Evolutionary conservation across 2,797 vertebrate species (phyloP), one percentile per base, ranked within the genome.

Genomic region (Brotula barbata): DNA sequence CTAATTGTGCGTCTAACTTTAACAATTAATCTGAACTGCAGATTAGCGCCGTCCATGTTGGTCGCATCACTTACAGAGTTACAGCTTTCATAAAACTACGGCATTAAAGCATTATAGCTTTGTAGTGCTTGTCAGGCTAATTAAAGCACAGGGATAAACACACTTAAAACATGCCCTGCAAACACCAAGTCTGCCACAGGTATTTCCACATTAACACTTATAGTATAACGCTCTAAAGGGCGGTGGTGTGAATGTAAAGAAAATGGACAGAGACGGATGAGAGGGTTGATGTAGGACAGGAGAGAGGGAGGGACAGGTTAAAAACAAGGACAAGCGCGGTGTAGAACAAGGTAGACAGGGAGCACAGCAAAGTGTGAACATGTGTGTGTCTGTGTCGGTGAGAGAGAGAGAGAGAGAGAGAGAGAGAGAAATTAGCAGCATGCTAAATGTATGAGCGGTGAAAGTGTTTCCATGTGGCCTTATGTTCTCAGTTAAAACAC

Each of bases 381-480:
- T n/a, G n/a, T n/a, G n/a, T n/a, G n/a, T n/a, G n/a, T n/a, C n/a
- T n/a, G n/a, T n/a, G n/a, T n/a, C n/a, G 22, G 6, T 10, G 16
- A 7, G 46, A 22, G 36, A 34, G 21, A 5, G 25, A 57, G 25
- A 60, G 39, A 62, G 2, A 56, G 22, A 49, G 50, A 37, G 10
- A 47, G 16, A 43, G 31, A 37, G 44, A 44, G 7, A 51, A 23
- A 67, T 43, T 36, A 68, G 42, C 64, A 56, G 47, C 55, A 49
- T 60, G 75, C 64, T 81, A 80, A 88, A 89, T 90, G 86, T 53
- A 87, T 87, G 73, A 78, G 49, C 44, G 71, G 56, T 71, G 67
- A 79, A 89, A 90, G 78, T 56, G 76, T 67, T 91, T 83, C 86
- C 89, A 87, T 84, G 80, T 90, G 88, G 80, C 71, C 66, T 65